phyloP scores from a whole-genome alignment of 2,797 vertebrate species.

The Pelobates cultripes region DNA sequence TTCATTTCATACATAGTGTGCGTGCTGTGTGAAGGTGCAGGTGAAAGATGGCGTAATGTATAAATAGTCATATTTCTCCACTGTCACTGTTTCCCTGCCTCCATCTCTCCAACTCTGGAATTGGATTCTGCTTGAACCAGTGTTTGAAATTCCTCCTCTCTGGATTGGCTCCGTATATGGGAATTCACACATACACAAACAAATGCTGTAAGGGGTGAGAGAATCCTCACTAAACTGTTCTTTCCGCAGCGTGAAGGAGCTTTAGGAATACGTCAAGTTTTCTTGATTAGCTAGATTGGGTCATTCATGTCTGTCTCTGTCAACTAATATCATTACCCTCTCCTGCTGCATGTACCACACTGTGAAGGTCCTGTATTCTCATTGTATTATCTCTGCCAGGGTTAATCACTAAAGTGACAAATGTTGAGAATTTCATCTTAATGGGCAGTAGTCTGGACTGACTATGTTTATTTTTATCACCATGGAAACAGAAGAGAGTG shows the following conservation, averaged over 20 bases:
- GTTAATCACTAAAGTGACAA: too few relatives aligned
- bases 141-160: conserved; percentile 2
- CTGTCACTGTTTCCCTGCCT: neutral
- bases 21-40: too few relatives aligned
- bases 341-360: too few relatives aligned
- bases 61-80: neutral
- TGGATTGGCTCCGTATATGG: conserved; percentile 14
- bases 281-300: neutral
- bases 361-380: too few relatives aligned
- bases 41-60: too few relatives aligned
- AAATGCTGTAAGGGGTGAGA: conserved; percentile 3
- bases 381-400: too few relatives aligned
- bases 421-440: too few relatives aligned
- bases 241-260: neutral
- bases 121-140: neutral
- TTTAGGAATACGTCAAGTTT: neutral
- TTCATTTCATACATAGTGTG: too few relatives aligned
- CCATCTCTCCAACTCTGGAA: neutral
- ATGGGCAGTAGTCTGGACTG: too few relatives aligned
- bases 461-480: too few relatives aligned
- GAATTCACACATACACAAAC: conserved; percentile 6
- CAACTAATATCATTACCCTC: neutral
- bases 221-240: neutral
- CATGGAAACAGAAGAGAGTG: too few relatives aligned
- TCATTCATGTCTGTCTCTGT: too few relatives aligned